phyloP scores from a whole-genome alignment of 2,113 vertebrate species.

The Myxocyprinus asiaticus region DNA sequence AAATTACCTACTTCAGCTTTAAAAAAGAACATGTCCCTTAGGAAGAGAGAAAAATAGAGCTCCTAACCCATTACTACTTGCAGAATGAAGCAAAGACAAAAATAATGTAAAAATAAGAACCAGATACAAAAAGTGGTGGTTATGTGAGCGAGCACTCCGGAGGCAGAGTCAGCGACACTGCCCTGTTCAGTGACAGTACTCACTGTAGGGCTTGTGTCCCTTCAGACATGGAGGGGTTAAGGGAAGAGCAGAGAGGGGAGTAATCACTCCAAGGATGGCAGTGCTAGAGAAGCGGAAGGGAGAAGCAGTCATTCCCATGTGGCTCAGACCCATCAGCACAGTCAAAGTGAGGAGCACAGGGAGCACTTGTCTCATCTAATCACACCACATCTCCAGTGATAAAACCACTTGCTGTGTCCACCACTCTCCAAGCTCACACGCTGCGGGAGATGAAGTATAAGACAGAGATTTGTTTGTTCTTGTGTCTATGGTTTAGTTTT shows the following conservation, averaged over 20 bases:
- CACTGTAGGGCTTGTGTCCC: slow-evolving; percentile 14
- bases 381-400: slow-evolving; percentile 2
- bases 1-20: too few species aligned
- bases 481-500: neutral
- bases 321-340: slow-evolving; percentile 70
- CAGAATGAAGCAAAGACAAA: neutral
- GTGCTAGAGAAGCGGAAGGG: slow-evolving; percentile 57
- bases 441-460: neutral
- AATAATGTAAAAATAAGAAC: slow-evolving; percentile 2
- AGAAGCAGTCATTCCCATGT: slow-evolving; percentile 74
- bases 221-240: slow-evolving; percentile 37
- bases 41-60: too few species aligned
- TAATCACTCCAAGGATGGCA: slow-evolving; percentile 61
- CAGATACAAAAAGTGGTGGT: neutral
- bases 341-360: slow-evolving; percentile 57
- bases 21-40: too few species aligned
- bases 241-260: slow-evolving; percentile 18
- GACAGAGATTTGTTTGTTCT: neutral
- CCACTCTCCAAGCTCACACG: neutral
- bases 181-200: neutral
- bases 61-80: too few species aligned
- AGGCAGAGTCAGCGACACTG: slow-evolving; percentile 35
- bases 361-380: slow-evolving; percentile 67
- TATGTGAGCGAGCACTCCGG: slow-evolving; percentile 27
- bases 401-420: neutral